A percentile compares a stretch with the other conserved stretches of the same genome.
phyloP scores from a whole-genome alignment of 2,797 vertebrate genomes.

The Zalophus californianus region DNA sequence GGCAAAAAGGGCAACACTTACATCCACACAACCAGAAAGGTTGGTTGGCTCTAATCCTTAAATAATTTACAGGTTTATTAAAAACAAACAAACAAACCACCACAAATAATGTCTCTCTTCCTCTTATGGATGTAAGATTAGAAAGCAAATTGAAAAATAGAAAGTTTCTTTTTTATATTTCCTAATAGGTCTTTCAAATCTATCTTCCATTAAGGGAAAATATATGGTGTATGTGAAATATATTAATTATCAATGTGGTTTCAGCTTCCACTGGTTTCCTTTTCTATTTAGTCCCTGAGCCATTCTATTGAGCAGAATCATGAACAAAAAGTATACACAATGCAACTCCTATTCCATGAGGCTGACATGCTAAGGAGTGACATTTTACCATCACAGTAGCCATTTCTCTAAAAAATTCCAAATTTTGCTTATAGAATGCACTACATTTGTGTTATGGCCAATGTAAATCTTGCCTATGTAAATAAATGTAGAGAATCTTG shows the following conservation, averaged over 20 bases:
- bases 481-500: neutral
- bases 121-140: neutral
- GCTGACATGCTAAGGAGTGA: neutral
- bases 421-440: neutral
- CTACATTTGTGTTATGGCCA: neutral
- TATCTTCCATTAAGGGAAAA: neutral
- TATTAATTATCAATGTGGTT: neutral
- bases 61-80: neutral
- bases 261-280: neutral
- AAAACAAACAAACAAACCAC: neutral
- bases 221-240: neutral
- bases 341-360: neutral
- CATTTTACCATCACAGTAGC: neutral
- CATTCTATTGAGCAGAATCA: neutral
- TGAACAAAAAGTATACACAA: neutral
- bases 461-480: neutral
- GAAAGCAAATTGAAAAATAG: neutral
- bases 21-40: neutral
- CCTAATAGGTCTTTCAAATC: neutral
- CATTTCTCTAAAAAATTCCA: neutral
- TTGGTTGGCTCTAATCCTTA: neutral
- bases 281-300: neutral
- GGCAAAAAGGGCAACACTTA: too few relatives aligned
- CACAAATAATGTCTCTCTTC: neutral
- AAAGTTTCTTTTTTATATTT: neutral